Evolutionary conservation across 2,888 invertebrate species (phyloP).

Genomic region (Lasiommata megera): DNA sequence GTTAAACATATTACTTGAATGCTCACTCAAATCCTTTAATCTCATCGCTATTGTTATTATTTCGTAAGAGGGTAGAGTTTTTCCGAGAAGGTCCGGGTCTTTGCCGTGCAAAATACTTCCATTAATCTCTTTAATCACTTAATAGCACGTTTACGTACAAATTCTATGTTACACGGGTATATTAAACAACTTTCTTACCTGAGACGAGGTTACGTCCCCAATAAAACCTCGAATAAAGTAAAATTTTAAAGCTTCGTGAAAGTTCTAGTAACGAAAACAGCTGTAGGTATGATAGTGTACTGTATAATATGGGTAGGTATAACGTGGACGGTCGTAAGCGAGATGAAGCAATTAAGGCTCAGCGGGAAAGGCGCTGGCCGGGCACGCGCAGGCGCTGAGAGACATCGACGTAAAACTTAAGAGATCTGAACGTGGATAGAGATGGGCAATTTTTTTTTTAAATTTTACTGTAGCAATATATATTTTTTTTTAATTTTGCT

Average conservation of each 20-base stretch:
- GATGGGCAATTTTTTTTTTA: background rate
- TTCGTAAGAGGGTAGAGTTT: background rate
- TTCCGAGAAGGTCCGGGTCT: slow-evolving; percentile 58
- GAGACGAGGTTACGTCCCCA: too few relatives aligned
- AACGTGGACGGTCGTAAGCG: slow-evolving; percentile 68
- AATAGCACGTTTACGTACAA: background rate
- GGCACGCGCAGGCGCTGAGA: slow-evolving; percentile 74
- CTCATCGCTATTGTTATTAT: too few relatives aligned
- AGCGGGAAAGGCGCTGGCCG: slow-evolving; percentile 52
- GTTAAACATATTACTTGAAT: too few relatives aligned
- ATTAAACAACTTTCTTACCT: background rate
- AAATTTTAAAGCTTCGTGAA: background rate
- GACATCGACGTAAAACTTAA: slow-evolving; percentile 71
- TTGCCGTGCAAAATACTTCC: slow-evolving; percentile 40
- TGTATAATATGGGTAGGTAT: slow-evolving; percentile 44
- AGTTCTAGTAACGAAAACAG: slow-evolving; percentile 28
- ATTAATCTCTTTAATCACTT: background rate
- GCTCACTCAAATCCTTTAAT: too few relatives aligned
- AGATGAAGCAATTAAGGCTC: slow-evolving; percentile 80
- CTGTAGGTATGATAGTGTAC: slow-evolving; percentile 32
- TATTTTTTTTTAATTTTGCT: too few relatives aligned
- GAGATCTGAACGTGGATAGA: background rate
- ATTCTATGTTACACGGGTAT: background rate
- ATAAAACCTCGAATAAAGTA: background rate
- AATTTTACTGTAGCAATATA: too few relatives aligned